Percentiles rank a stretch among this genome's conserved stretches.
These are phyloP conservation scores for Empis stercorea DNA, from an alignment of 2,888 invertebrate species.

Conservation along the genomic window DNA sequence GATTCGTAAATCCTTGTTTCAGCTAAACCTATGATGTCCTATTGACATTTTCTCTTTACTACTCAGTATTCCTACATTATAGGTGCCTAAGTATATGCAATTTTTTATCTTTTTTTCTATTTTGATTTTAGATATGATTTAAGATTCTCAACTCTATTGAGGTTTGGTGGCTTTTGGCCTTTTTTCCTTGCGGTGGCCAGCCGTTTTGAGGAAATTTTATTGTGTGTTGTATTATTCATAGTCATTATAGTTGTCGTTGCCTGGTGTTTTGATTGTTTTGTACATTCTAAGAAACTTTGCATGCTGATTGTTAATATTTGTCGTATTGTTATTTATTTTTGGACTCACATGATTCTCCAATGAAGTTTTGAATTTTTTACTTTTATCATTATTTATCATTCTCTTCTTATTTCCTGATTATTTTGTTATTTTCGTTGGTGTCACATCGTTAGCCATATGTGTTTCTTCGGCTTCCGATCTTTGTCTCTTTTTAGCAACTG, in stretches of 20 bases:
- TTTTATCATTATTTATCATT: too few relatives aligned
- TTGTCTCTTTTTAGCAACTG: background rate
- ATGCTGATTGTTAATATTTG: too few relatives aligned
- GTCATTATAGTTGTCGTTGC: too few relatives aligned
- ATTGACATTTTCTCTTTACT: background rate
- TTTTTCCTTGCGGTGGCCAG: background rate
- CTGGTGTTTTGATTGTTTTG: too few relatives aligned
- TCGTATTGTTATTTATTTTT: too few relatives aligned
- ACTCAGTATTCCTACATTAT: background rate
- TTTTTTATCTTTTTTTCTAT: background rate
- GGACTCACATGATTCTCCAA: too few relatives aligned
- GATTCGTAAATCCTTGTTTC: background rate
- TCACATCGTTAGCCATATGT: too few relatives aligned
- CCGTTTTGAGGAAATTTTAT: background rate
- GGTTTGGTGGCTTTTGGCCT: background rate
- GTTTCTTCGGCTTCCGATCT: background rate
- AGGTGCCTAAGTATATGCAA: background rate
- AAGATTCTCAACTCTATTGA: too few relatives aligned
- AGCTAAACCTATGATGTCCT: background rate
- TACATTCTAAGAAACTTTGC: too few relatives aligned
- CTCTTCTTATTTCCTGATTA: too few relatives aligned
- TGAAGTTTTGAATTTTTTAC: too few relatives aligned
- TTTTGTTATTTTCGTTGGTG: too few relatives aligned
- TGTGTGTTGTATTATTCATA: background rate
- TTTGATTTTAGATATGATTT: background rate